These are phyloP conservation scores for Hoplodrina blanda DNA, from an alignment of 2,888 invertebrate species.

Conservation along the genomic window DNA sequence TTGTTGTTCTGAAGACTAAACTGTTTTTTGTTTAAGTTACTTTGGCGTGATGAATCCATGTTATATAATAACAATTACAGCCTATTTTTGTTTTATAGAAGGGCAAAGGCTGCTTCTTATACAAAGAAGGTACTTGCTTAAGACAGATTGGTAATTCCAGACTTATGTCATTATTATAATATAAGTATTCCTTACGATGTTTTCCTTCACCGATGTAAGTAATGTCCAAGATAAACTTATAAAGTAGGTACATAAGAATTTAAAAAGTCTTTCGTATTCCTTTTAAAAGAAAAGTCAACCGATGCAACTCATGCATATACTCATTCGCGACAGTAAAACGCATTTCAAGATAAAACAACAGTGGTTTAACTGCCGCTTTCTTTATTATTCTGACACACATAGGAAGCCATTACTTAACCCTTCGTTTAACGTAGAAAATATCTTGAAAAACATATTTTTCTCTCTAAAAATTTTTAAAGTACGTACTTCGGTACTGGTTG, in stretches of 20 bases:
- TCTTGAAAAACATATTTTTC: constrained; percentile 54
- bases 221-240: too few species aligned
- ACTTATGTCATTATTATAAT: too few species aligned
- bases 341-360: constrained; percentile 16
- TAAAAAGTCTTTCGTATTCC: too few species aligned
- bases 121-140: too few species aligned
- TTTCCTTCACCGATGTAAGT: too few species aligned
- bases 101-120: too few species aligned
- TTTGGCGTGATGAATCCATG: constrained; percentile 86
- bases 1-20: constrained; percentile 79
- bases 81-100: too few species aligned
- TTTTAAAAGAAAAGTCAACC: not conserved
- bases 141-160: too few species aligned
- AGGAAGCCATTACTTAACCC: constrained; percentile 10
- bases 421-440: constrained; percentile 19
- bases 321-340: constrained; percentile 6
- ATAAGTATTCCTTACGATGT: too few species aligned
- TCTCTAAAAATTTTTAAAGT: constrained; percentile 19
- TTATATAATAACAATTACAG: not conserved
- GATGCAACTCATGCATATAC: not conserved
- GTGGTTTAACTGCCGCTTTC: not conserved
- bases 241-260: too few species aligned
- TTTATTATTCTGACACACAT: constrained; percentile 31
- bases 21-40: constrained; percentile 84
- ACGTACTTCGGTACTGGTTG: constrained; percentile 5